phyloP scores from a whole-genome alignment of 2,888 invertebrate genomes.

The Furcula furcula region DNA sequence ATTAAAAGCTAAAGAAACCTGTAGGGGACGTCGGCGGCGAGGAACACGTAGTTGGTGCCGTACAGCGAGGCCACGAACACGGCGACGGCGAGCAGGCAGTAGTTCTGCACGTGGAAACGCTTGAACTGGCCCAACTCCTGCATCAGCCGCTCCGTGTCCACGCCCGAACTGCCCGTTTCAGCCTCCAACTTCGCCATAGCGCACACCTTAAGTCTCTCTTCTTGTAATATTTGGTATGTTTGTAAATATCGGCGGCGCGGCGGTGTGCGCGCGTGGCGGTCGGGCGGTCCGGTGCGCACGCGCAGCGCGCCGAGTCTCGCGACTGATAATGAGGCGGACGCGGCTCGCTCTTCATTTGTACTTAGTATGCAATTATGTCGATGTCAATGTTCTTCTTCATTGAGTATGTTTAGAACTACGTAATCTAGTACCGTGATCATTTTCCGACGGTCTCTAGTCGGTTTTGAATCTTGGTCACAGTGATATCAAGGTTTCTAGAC shows the following conservation, averaged over 20 bases:
- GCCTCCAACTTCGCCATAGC: not conserved
- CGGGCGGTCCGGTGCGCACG: not conserved
- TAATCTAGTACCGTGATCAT: too few species aligned
- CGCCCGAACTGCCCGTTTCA: constrained; percentile 23
- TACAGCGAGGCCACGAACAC: constrained; percentile 49
- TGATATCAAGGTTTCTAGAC: too few species aligned
- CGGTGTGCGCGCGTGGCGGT: not conserved
- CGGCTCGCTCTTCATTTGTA: not conserved
- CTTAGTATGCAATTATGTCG: not conserved
- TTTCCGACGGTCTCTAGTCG: too few species aligned
- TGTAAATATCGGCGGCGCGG: not conserved
- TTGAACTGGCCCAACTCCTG: constrained; percentile 62
- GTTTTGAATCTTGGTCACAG: too few species aligned
- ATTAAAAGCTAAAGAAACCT: not conserved
- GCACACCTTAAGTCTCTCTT: not conserved
- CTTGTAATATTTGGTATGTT: not conserved
- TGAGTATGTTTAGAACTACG: too few species aligned
- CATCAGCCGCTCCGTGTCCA: constrained; percentile 65
- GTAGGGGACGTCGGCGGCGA: constrained; percentile 3
- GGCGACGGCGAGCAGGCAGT: constrained; percentile 45
- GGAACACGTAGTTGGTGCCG: constrained; percentile 62
- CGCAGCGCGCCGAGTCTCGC: not conserved
- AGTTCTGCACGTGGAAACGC: constrained; percentile 59
- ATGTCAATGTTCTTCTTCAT: not conserved
- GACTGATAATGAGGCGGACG: not conserved